These are phyloP conservation scores for Anarhynchus alexandrinus DNA, from an alignment of 2,113 vertebrate genomes.

Conservation along the genomic window DNA sequence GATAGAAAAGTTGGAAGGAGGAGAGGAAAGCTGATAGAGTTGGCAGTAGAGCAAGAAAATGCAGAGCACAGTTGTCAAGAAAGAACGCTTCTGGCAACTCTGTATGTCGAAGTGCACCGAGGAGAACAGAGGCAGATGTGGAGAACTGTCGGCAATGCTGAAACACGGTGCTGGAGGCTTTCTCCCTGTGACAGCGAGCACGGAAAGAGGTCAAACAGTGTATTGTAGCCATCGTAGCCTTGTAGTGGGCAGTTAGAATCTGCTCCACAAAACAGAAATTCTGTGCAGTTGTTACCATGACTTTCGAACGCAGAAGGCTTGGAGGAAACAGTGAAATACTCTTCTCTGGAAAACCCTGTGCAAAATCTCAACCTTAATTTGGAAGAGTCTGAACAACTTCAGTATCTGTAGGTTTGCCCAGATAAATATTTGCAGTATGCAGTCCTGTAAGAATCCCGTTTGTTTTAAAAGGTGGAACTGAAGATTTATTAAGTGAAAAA, in stretches of 20 bases:
- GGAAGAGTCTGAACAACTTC: neutral
- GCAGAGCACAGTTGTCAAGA: neutral
- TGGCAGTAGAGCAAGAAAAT: neutral
- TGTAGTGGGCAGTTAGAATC: neutral
- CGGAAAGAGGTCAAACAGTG: neutral
- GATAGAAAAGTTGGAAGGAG: neutral
- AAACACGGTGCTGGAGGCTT: neutral
- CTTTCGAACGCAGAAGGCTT: neutral
- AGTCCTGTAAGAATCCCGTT: neutral
- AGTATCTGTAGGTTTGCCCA: neutral
- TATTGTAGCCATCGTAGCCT: neutral
- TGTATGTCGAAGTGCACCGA: fast-evolving
- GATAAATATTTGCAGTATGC: neutral
- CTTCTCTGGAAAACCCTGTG: neutral
- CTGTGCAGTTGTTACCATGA: neutral
- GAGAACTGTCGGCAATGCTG: neutral
- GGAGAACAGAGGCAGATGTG: neutral
- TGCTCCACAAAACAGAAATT: neutral
- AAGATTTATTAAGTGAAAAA: neutral
- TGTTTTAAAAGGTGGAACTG: neutral
- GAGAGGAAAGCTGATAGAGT: neutral
- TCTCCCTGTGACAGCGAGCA: neutral
- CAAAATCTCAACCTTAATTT: neutral
- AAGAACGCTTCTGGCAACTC: neutral
- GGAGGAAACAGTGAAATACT: neutral